A percentile compares a stretch with the other conserved stretches of the same genome.
These are phyloP conservation scores for Himalopsyche japonica DNA, from an alignment of 2,888 invertebrate species.

Conservation along the genomic window DNA sequence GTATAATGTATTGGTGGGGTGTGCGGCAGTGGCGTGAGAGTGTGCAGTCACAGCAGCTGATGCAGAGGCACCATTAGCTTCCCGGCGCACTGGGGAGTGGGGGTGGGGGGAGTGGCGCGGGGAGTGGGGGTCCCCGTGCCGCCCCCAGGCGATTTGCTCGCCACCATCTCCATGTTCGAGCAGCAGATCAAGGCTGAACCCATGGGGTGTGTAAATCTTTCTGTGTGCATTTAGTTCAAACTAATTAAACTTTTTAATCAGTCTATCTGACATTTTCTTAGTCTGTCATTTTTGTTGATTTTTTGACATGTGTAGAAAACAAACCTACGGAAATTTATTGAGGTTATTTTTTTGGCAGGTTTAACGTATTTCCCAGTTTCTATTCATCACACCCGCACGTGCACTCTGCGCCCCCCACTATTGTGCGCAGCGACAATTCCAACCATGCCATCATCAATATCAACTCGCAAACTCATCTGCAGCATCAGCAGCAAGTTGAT, in stretches of 20 bases:
- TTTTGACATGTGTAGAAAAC: neutral
- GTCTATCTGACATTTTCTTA: too few species aligned
- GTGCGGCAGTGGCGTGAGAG: neutral
- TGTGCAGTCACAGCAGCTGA: conserved; percentile 20
- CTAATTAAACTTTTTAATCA: neutral
- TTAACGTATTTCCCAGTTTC: conserved; percentile 50
- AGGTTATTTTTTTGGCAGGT: conserved; percentile 32
- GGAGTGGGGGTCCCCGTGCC: conserved; percentile 65
- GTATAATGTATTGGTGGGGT: neutral
- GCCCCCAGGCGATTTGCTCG: conserved; percentile 65
- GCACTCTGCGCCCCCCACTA: conserved; percentile 55
- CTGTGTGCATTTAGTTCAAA: too few species aligned
- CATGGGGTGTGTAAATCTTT: conserved; percentile 53
- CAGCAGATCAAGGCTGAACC: conserved; percentile 73
- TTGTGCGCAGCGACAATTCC: conserved; percentile 53
- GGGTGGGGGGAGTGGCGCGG: conserved; percentile 66
- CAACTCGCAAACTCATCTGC: conserved; percentile 48
- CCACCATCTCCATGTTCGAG: conserved; percentile 70
- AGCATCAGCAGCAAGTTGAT: conserved; percentile 48
- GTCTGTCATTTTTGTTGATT: neutral
- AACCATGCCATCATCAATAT: conserved; percentile 55
- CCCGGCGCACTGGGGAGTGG: conserved; percentile 65
- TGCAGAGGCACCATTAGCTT: conserved; percentile 62
- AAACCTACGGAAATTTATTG: neutral
- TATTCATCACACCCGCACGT: conserved; percentile 57